These are phyloP conservation scores for Drosophila helvetica DNA, from an alignment of 2,888 invertebrate species.

Conservation along the genomic window DNA sequence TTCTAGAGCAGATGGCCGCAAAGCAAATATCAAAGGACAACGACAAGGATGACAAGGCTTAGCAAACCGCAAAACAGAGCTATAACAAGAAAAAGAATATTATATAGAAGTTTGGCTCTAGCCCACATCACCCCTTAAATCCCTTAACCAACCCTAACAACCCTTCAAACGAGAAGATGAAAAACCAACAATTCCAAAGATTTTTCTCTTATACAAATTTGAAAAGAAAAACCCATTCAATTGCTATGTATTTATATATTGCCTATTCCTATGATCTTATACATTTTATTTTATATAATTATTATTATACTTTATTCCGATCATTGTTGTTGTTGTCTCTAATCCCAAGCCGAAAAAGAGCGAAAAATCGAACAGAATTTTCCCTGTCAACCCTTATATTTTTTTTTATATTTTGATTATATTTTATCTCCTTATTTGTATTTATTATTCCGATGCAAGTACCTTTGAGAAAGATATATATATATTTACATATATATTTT, in stretches of 20 bases:
- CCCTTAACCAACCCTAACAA: neutral
- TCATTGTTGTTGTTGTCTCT: conserved; percentile 22
- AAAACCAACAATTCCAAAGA: conserved; percentile 64
- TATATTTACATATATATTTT: conserved; percentile 12
- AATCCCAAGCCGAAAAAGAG: conserved; percentile 2
- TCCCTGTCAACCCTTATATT: neutral
- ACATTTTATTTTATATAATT: conserved; percentile 27
- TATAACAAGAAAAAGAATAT: neutral
- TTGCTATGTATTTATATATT: conserved; percentile 30
- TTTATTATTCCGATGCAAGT: conserved; percentile 37
- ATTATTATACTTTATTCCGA: conserved; percentile 16
- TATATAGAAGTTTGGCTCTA: neutral
- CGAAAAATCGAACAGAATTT: neutral
- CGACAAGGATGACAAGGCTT: conserved; percentile 26
- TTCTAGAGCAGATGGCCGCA: neutral
- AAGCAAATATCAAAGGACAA: conserved; percentile 33
- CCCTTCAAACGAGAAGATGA: conserved; percentile 21
- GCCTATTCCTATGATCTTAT: conserved; percentile 22
- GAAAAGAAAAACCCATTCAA: conserved; percentile 30
- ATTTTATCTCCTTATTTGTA: conserved; percentile 20
- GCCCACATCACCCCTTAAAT: neutral
- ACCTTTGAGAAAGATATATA: conserved; percentile 35
- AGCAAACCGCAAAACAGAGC: neutral
- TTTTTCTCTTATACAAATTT: conserved; percentile 28
- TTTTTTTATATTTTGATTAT: conserved; percentile 10